Conservation (phyloP, 2,113 vertebrate species). For the Lucifuga dentata region DNA sequence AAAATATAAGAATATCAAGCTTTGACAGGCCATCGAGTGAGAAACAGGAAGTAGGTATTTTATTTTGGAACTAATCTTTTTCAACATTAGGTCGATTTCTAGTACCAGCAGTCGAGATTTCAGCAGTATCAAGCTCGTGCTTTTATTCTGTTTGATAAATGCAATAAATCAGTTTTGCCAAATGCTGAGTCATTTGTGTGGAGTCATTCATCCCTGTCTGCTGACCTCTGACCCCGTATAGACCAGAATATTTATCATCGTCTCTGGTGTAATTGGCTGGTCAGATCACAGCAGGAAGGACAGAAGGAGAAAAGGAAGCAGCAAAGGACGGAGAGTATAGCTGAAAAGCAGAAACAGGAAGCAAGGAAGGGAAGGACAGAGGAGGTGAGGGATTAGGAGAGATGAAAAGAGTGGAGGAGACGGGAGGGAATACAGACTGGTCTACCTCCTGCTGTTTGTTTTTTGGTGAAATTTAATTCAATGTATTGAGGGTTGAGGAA, state of each 20-base stretch:
- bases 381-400: background rate
- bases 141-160: background rate
- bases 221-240: conserved; percentile 22
- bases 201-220: background rate
- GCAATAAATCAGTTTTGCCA: background rate
- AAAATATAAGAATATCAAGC: too few relatives aligned
- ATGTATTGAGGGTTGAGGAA: conserved; percentile 39
- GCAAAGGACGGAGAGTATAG: background rate
- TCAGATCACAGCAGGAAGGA: conserved; percentile 19
- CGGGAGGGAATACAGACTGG: conserved; percentile 2
- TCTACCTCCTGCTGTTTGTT: conserved; percentile 52
- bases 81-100: background rate
- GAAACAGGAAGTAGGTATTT: background rate
- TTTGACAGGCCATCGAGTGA: too few relatives aligned
- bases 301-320: background rate
- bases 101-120: background rate
- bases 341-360: background rate
- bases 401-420: conserved; percentile 19
- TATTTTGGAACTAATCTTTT: background rate
- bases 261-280: conserved; percentile 23
- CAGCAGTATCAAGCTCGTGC: background rate
- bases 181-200: background rate
- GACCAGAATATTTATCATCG: conserved; percentile 8
- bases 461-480: conserved; percentile 62
- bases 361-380: conserved; percentile 2